Base-by-base conservation (phyloP, 2,113 vertebrate species). In the Hydropotes inermis region DNA sequence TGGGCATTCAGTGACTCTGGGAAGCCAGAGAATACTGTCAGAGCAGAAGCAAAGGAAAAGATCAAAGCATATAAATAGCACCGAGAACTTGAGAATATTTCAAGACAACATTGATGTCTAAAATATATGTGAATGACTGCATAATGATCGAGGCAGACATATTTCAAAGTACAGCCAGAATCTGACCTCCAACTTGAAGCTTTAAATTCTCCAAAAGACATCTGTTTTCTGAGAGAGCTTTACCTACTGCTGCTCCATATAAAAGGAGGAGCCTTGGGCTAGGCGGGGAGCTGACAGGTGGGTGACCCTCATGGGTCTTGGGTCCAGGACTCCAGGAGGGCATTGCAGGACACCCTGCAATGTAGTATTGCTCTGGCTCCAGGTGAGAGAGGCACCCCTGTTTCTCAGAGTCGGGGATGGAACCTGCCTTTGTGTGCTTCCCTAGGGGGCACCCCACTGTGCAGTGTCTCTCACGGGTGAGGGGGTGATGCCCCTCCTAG, bases 51-150 rank as follows among this genome's bases (percentile, higher is more conserved):
- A n/a, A 74, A 58, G 3, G 3, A 27, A n/a, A 36, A 92, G 94
- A 58, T 6, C 27, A 16, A 61, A 81, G 92, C 78, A 13, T 87
- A 97, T 87, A 97, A 95, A 96, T 89, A 91, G 97, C 86, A n/a
- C 17, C 0, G 76, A 97, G 94, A 95, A 61, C 82, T 43, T 67
- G 67, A 78, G 84, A 88, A 92, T 95, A 70, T 91, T 95, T 61
- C 5, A 89, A 95, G 81, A 87, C 87, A 87, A 61, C 45, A 86
- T 12, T 64, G 47, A 58, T 54, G 79, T 84, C 93, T 96, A 92
- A 95, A 81, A 94, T n/a, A 87, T 85, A 93, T 78, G 96, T 57
- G 96, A 96, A 93, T 81, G 97, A 89, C 23, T 52, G 96, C 10
- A 19, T 55, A 52, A 93, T n/a, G 94, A 92, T 36, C 19, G 21